phyloP scores from a whole-genome alignment of 2,113 vertebrate genomes.

The Poeciliopsis turrubarensis region DNA sequence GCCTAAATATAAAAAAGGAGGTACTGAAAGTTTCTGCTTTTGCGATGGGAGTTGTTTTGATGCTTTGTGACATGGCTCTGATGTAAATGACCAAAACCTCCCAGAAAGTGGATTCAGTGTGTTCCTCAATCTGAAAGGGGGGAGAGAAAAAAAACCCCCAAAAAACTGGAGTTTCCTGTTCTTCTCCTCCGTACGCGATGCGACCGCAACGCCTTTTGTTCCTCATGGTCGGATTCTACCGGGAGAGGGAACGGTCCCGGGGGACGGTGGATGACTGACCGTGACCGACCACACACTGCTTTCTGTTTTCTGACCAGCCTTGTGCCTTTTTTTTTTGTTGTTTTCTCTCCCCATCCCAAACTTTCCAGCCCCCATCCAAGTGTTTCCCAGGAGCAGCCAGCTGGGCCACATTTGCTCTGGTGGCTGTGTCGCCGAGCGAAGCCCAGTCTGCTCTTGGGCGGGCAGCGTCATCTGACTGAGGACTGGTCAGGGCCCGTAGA shows the following conservation, averaged over 20 bases:
- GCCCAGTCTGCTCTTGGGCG: slow-evolving; percentile 51
- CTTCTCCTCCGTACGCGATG: slow-evolving; percentile 57
- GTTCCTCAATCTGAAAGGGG: slow-evolving; percentile 45
- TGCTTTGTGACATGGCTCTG: slow-evolving; percentile 51
- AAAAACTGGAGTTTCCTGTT: slow-evolving; percentile 61
- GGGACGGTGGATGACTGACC: slow-evolving; percentile 70
- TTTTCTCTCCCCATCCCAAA: slow-evolving; percentile 36
- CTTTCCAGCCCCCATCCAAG: slow-evolving; percentile 25
- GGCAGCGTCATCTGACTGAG: slow-evolving; percentile 59
- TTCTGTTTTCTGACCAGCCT: slow-evolving; percentile 64
- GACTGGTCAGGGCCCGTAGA: slow-evolving; percentile 72
- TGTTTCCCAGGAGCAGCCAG: slow-evolving; percentile 71
- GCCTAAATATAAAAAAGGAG: slow-evolving; percentile 25
- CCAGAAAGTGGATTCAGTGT: slow-evolving; percentile 59
- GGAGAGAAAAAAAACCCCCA: neutral
- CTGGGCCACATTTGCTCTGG: slow-evolving; percentile 77
- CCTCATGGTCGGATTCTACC: slow-evolving; percentile 60
- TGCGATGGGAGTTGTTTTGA: slow-evolving; percentile 51
- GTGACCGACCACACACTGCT: slow-evolving; percentile 64
- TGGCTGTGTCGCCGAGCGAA: slow-evolving; percentile 50
- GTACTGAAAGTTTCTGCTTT: slow-evolving; percentile 53
- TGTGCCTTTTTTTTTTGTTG: slow-evolving; percentile 33
- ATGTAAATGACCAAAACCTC: slow-evolving; percentile 65
- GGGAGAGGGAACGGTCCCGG: slow-evolving; percentile 54
- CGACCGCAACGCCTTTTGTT: slow-evolving; percentile 74